Evolutionary conservation across 2,797 vertebrate genomes (phyloP).

Genomic region (Crocidura indochinensis): DNA sequence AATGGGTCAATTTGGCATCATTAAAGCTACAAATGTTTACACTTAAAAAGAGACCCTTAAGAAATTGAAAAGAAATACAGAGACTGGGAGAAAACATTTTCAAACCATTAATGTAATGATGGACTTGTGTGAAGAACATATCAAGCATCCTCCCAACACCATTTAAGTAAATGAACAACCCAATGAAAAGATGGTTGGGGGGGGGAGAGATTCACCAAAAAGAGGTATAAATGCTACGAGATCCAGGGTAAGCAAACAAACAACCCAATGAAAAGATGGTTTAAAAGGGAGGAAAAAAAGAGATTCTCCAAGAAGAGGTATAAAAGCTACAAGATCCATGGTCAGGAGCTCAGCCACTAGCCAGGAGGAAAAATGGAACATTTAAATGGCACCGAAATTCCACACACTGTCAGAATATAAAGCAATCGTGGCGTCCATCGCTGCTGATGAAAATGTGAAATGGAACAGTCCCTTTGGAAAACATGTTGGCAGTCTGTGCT

Average conservation of each 20-base stretch:
- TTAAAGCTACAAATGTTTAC: slow-evolving; percentile 10
- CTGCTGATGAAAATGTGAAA: background rate
- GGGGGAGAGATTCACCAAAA: background rate
- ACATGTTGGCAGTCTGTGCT: background rate
- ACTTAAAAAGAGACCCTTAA: slow-evolving; percentile 29
- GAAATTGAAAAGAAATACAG: slow-evolving; percentile 27
- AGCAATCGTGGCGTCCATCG: too few species aligned
- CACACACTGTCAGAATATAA: background rate
- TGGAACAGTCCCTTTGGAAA: background rate
- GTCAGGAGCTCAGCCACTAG: background rate
- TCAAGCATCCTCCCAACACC: background rate
- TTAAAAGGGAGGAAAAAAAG: background rate
- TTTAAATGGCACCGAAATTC: background rate
- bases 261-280: background rate
- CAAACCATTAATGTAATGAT: background rate
- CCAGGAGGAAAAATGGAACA: background rate
- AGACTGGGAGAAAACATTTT: background rate
- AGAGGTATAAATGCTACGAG: background rate
- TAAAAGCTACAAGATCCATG: background rate
- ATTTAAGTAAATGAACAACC: background rate
- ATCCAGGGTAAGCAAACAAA: background rate
- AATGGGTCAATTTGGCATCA: background rate
- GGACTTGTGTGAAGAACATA: background rate
- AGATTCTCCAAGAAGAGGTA: background rate
- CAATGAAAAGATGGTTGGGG: background rate